Base-by-base conservation (phyloP, 2,113 vertebrate species). In the Melanotaenia duboulayi region DNA sequence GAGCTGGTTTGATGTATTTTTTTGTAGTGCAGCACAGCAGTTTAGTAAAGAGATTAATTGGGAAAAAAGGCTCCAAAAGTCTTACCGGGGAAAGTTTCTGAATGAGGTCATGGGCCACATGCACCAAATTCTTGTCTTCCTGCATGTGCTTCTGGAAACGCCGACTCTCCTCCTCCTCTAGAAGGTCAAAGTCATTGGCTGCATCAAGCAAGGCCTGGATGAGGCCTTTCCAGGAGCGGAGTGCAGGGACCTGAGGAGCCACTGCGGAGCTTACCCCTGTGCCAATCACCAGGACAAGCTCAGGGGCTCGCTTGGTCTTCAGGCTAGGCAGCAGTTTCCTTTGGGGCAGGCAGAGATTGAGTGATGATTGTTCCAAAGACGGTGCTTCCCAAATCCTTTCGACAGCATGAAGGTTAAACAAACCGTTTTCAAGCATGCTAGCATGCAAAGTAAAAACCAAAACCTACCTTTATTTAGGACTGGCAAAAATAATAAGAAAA, bases 41-140 rank as follows among this genome's bases (percentile, higher is more conserved):
- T 32, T 60, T 10, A 42, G 49, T 37, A 65, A 78, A 57, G 11
- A 61, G 32, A 65, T 2, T 39, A 6, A 22, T 67, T 28, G 44
- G 37, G 17, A 48, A 16, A 60, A 23, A 25, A 37, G n/a, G 22
- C 25, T 62, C 35, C 83, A 86, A 20, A 11, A 28, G 61, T 69
- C 96, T 96, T 93, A 99, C 97, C 65, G 96, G 97, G 42, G 97
- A 98, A 49, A 98, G 95, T 90, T 98, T 99, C 95, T 98, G 97
- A 87, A 98, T 98, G 60, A 99, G 96, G 91, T 98, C 97, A n/a
- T 98, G 97, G 81, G 97, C 96, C 56, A 98, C 95, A 1, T 97
- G 96, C 64, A 98, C 93, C 78, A 98, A 91, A 92, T 98, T 98
- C 93, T 98, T 98, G 89, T 98, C 96, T 78, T 98, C 96, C 0